Base-by-base conservation (phyloP, 64 coral and sea anemone species). In the Stichodactyla mertensii region DNA sequence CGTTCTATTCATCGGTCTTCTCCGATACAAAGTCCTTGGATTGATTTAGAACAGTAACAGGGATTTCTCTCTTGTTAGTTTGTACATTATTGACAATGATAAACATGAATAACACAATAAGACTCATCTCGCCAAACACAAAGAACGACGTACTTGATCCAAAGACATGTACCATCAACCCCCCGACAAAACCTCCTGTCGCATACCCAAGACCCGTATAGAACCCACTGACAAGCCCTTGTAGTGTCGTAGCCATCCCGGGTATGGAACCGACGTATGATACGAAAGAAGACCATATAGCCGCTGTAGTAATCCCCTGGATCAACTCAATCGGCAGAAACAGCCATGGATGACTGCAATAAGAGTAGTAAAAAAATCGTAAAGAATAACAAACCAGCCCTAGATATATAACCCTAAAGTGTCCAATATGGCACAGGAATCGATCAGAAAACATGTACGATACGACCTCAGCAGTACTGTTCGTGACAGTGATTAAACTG, bases 291-390 rank as follows among this genome's bases (percentile, higher is more conserved):
- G 97, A 95, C 97, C 97, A 99, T 19, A 99, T 87, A 7, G 93
- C 97, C 26, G 97, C 97, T 7, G 93, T 92, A 71, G 97, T 99
- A 20, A 99, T 86, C 19, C 97, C 97, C 78, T 99, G 97, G 31
- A 95, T 99, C 10, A 95, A 80, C 78, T 99, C 97, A n/a, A 99
- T 99, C 10, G 97, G 97, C 1, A 99, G 84, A 14, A 99, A 99
- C 0, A 95, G 64, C 97, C 97, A 99, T 12, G 97, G 97, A 62
- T 85, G 89, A 24, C 80, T 92, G 79, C 97, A 99, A 24, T 99
- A 99, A 9, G 97, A 95, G 70, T 99, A 99, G 79, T 99, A 99
- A 78, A 99, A 99, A 82, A 99, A 99, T 54, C 97, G 87, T 6
- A 99, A 61, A 6, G 93, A 86, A 88, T 99, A 99, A 66, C 97